Evolutionary conservation across 2,888 invertebrate genomes (phyloP).

Genomic region (Tridacna crocea): DNA sequence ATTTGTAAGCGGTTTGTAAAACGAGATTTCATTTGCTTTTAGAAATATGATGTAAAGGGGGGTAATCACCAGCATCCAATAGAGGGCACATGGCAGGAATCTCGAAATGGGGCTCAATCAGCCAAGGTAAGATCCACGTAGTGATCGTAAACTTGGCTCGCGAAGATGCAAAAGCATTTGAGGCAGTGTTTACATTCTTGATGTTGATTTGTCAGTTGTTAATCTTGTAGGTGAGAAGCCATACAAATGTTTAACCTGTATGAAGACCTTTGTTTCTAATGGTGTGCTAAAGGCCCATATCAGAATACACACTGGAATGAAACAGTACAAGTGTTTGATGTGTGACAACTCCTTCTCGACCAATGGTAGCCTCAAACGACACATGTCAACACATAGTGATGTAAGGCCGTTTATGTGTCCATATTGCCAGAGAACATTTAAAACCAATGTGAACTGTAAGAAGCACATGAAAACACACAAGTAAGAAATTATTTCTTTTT

Average conservation of each 20-base stretch:
- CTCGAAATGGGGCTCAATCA: too few species aligned
- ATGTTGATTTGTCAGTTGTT: background rate
- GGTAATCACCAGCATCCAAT: too few species aligned
- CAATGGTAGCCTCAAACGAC: conserved; percentile 90
- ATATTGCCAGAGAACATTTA: conserved; percentile 87
- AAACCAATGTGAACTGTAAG: conserved; percentile 87
- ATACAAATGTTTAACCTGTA: conserved; percentile 84
- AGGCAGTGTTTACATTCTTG: too few species aligned
- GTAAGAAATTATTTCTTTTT: conserved; percentile 43
- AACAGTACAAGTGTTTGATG: conserved; percentile 87
- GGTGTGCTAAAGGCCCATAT: conserved; percentile 87
- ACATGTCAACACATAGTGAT: conserved; percentile 89
- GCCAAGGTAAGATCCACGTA: too few species aligned
- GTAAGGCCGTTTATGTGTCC: conserved; percentile 86
- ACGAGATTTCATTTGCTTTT: too few species aligned
- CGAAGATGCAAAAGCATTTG: too few species aligned
- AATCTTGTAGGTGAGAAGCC: conserved; percentile 84
- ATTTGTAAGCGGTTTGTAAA: too few species aligned
- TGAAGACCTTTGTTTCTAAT: conserved; percentile 86
- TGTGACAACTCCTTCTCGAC: conserved; percentile 88
- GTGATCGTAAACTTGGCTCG: too few species aligned
- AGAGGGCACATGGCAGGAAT: too few species aligned
- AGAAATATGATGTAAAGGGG: too few species aligned
- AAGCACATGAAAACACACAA: conserved; percentile 88
- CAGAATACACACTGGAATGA: conserved; percentile 86